A percentile compares a stretch with the other conserved stretches of the same genome.
phyloP scores from a whole-genome alignment of 2,888 invertebrate species.

The Hesperia comma region DNA sequence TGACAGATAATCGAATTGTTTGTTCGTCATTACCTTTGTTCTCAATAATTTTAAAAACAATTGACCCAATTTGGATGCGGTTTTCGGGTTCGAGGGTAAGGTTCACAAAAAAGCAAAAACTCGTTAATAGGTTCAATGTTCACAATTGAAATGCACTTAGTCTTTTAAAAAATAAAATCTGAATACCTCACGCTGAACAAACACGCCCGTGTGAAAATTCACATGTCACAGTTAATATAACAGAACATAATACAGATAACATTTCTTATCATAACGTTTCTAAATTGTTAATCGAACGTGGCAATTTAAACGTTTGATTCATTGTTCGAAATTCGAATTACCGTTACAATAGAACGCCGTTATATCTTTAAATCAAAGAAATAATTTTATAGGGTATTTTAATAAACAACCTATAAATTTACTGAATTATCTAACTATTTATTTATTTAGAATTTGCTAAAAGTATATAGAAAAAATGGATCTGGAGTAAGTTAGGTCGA shows the following conservation, averaged over 20 bases:
- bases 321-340: not conserved
- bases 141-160: not conserved
- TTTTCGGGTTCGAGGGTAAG: too few species aligned
- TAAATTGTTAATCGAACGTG: constrained; percentile 22
- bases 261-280: constrained; percentile 18
- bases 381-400: too few species aligned
- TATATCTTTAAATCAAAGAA: not conserved
- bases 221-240: constrained; percentile 22
- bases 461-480: too few species aligned
- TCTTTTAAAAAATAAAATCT: not conserved
- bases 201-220: constrained; percentile 27
- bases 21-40: too few species aligned
- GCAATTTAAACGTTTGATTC: constrained; percentile 1
- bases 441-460: too few species aligned
- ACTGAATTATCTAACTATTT: too few species aligned
- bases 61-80: too few species aligned
- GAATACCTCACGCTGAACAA: not conserved
- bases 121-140: not conserved
- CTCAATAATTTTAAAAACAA: too few species aligned
- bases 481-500: too few species aligned
- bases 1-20: too few species aligned
- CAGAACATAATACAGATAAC: constrained; percentile 12
- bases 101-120: too few species aligned
- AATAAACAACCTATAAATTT: too few species aligned
- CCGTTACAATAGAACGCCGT: not conserved